Base-by-base conservation (phyloP, 2,888 invertebrate species). In the Elegia similella region DNA sequence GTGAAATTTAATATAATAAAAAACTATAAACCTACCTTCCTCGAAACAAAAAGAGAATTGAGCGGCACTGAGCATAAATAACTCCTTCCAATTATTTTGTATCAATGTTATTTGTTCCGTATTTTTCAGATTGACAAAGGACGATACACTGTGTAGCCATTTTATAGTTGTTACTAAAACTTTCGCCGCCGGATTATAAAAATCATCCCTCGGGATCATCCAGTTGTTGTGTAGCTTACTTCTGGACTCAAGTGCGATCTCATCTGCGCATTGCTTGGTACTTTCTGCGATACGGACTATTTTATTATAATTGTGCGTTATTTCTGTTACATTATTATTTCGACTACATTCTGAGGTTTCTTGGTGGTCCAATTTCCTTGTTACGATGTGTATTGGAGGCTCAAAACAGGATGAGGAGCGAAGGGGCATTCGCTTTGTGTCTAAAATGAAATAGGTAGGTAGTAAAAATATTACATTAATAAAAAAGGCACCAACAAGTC, bases 61-160 rank as follows among this genome's bases (percentile, higher is more conserved):
- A 0, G 96, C 95, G 7, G 96, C 96, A 32, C 96, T 96, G 8
- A 97, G 81, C 1, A 97, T 93, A 78, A 97, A 97, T 5, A 97
- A 83, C 76, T 97, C 97, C 69, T 94, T 95, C 97, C 97, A 97
- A 32, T 95, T 95, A 73, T 94, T 95, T 71, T 95, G 95, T 55
- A 97, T 83, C 42, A 97, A 89, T 54, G 93, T 92, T 0, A 94
- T 93, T 76, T 96, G 97, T 70, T 97, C 97, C 52, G 93, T 64
- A 1, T 69, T 65, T 53, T 81, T 78, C 65, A 96, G 93, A 78
- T 95, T 95, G 13, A 94, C 82, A 77, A 96, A 97, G 0, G 95
- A 94, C 0, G 95, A 94, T 53, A 97, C 94, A 53, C 94, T 95
- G 65, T 95, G 93, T 0, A 96, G 94, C 97, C 97, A 97, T 77